Evolutionary conservation across 2,113 vertebrate genomes (phyloP), one percentile per base, ranked within the genome.

Genomic region (Hirundichthys speculiger): DNA sequence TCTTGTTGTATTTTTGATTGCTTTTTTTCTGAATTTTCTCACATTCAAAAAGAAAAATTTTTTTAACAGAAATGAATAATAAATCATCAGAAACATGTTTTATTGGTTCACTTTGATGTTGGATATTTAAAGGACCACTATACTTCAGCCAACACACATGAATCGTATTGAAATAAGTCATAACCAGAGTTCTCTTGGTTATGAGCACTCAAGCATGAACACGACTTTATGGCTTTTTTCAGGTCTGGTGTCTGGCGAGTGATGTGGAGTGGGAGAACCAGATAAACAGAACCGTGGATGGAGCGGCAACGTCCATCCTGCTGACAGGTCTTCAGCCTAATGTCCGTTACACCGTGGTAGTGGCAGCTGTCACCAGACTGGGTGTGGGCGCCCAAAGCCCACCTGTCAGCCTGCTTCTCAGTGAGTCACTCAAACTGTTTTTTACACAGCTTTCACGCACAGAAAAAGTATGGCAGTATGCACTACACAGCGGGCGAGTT

Each of bases 231-330:
- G 38, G 75, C 3, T 73, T 18, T 4, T 0, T 52, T 25, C 80
- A 99, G 97, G 92, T 99, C 49, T 98, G 95, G 96, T 98, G 96
- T 84, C 65, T 97, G 83, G 92, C 93, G 64, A 94, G 95, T 0
- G 92, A 93, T 27, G 85, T 90, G 55, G 93, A 93, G 19, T 90
- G 89, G 30, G 93, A 94, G 49, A 93, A 91, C 77, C 94, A 96
- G 80, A 91, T 96, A 74, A 99, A 99, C 87, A 89, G 92, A 73
- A 97, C 94, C 0, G 94, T 94, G 63, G 94, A 94, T 2, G 94
- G 95, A 34, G 88, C 93, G 0, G 89, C 93, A 34, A 90, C 92
- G 83, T 94, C 93, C 0, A 90, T 90, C 0, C 86, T 94, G 69
- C 56, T 99, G 64, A 88, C n/a, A 3, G 95, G 94, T 0, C 85